A percentile compares a stretch with the other conserved stretches of the same genome.
phyloP scores from a whole-genome alignment of 2,888 invertebrate genomes.

The Harmothoe impar region DNA sequence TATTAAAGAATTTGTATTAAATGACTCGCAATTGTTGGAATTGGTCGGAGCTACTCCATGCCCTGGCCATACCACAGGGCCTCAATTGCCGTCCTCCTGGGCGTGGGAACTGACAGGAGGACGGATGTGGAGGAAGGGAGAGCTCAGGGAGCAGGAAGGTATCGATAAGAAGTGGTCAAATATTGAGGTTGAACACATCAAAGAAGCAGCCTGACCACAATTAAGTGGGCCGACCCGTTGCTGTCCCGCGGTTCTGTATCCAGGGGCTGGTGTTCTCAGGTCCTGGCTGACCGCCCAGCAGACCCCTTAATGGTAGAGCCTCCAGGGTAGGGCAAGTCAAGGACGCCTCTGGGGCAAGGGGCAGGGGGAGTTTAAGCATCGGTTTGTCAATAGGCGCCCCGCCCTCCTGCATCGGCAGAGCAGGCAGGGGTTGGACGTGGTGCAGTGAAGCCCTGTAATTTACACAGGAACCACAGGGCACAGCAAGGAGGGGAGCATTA shows the following conservation, averaged over 20 bases:
- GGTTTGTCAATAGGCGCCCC: conserved; percentile 1
- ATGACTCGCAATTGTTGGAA: too few species aligned
- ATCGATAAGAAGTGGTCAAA: conserved; percentile 38
- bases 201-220: conserved; percentile 28
- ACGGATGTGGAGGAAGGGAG: background rate
- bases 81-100: background rate
- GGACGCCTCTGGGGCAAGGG: background rate
- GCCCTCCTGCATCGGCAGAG: background rate
- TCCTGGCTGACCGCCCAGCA: background rate
- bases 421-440: background rate
- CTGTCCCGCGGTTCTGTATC: background rate
- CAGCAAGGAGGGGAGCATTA: background rate
- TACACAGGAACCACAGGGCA: background rate
- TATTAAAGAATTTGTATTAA: too few species aligned
- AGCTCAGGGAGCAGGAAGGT: background rate
- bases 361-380: background rate
- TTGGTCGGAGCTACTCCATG: too few species aligned
- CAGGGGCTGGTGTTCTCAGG: background rate
- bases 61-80: background rate
- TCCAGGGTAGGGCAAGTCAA: conserved; percentile 35
- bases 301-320: background rate
- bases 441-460: background rate
- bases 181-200: conserved; percentile 50
- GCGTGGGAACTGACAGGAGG: conserved; percentile 20
- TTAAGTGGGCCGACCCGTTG: background rate